These are phyloP conservation scores for Nyctibius bracteatus DNA, from an alignment of 2,113 vertebrate species.

Conservation along the genomic window DNA sequence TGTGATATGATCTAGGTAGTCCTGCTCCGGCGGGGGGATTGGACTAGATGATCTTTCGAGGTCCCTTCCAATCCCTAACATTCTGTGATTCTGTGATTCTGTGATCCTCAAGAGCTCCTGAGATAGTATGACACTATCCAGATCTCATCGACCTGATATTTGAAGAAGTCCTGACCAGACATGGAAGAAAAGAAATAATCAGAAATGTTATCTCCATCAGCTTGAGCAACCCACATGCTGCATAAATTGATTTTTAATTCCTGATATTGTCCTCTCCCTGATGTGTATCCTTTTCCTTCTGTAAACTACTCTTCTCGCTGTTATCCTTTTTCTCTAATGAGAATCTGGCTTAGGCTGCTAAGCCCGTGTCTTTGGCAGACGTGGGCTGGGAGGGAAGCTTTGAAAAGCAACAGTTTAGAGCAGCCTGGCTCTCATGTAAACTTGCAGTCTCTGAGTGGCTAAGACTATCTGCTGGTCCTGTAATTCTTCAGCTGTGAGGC, in stretches of 20 bases:
- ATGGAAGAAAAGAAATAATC: background rate
- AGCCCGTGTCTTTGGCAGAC: background rate
- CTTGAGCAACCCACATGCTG: background rate
- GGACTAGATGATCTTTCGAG: too few species aligned
- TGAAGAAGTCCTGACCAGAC: background rate
- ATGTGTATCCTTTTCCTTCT: background rate
- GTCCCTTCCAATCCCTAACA: too few species aligned
- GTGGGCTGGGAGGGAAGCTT: background rate
- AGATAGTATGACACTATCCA: background rate
- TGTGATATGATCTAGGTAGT: too few species aligned
- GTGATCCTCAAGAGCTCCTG: background rate
- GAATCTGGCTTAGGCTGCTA: background rate
- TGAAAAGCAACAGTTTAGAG: background rate
- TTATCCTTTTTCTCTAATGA: background rate
- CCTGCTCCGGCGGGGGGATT: too few species aligned
- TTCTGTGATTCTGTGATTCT: too few species aligned
- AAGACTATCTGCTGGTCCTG: background rate
- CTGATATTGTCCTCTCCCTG: background rate
- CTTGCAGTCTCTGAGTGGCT: background rate
- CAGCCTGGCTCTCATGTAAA: background rate
- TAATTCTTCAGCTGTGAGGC: background rate
- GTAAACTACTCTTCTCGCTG: background rate
- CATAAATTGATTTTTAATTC: background rate
- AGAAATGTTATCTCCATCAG: background rate
- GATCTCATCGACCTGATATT: background rate